phyloP scores from a whole-genome alignment of 1,140 invertebrate genomes.

The Drosophila saltans region DNA sequence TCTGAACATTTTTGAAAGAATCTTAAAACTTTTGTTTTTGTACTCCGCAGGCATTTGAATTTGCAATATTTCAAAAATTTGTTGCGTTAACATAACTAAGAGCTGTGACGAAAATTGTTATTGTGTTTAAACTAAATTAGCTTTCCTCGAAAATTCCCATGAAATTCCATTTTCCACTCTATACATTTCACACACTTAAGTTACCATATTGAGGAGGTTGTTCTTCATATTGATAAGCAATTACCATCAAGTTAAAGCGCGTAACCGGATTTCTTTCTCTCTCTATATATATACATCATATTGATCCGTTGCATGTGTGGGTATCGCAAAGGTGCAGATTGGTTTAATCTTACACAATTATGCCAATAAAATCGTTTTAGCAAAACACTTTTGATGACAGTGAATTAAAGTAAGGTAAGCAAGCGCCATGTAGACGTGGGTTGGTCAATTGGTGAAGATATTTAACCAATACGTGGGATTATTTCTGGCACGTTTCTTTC shows the following conservation, averaged over 20 bases:
- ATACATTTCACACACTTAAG: too few species aligned
- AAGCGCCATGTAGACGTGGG: slow-evolving; percentile 36
- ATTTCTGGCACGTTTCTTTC: slow-evolving; percentile 64
- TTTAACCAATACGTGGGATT: slow-evolving; percentile 41
- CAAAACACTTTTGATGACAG: slow-evolving; percentile 20
- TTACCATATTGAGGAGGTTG: background rate
- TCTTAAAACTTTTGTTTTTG: too few species aligned
- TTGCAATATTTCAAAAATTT: too few species aligned
- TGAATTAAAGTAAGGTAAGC: slow-evolving; percentile 3
- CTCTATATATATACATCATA: background rate
- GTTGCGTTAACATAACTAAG: too few species aligned
- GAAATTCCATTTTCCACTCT: too few species aligned
- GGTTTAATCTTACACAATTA: slow-evolving; percentile 59
- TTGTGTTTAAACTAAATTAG: too few species aligned
- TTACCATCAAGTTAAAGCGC: slow-evolving; percentile 30
- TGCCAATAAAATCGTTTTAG: slow-evolving; percentile 53
- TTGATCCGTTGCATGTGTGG: slow-evolving; percentile 1
- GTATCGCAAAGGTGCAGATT: slow-evolving; percentile 57
- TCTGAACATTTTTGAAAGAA: too few species aligned
- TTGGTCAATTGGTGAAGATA: slow-evolving; percentile 24
- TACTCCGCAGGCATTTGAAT: too few species aligned
- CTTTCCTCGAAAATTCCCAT: too few species aligned
- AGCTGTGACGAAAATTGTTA: too few species aligned
- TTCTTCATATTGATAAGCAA: slow-evolving; percentile 47
- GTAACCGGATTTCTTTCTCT: slow-evolving; percentile 55